Evolutionary conservation across 1,140 invertebrate species (phyloP), one percentile per base, ranked within the genome.

Genomic region (Bilobella aurantiaca): DNA sequence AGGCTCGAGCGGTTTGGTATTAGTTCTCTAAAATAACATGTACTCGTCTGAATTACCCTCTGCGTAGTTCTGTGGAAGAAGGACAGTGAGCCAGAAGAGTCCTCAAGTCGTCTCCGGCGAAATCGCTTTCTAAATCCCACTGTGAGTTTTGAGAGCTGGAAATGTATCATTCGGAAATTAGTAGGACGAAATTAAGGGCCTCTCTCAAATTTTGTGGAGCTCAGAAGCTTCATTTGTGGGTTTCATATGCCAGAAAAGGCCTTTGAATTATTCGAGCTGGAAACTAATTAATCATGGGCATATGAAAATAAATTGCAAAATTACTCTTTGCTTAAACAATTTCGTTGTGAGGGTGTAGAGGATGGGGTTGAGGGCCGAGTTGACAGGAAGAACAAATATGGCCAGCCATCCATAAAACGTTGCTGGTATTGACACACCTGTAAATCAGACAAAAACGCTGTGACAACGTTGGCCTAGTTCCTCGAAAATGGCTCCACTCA

Each of bases 331-430:
- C 72, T 81, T 81, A 31, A 82, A 82, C 0, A 80, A 73, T 18
- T 79, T 81, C 12, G 84, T 85, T 1, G 85, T 85, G 37, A 87
- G 76, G 0, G 86, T 87, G 74, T 87, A 87, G 2, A 87, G 76
- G n/a, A 87, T 77, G 0, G 86, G 86, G 76, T 87, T 87, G 5
- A 87, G 74, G 3, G 86, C 86, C 0, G 84, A 85, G 75, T 87
- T 87, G 8, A 87, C 82, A 0, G 86, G 86, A 31, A 87, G 74
- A 25, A 87, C 80, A 67, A 87, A 83, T 2, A 87, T 83, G 0
- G 85, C 86, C 64, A 87, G 74, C 82, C 84, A 86, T 21, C 85
- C 85, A 66, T 86, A 85, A 1, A 85, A 68, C 64, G 80, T 77
- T 31, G 78, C 76, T 46, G 77, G 76, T 62, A 81, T 80, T 0